phyloP scores from a whole-genome alignment of 2,888 invertebrate species.

The Tachystola acroxantha region DNA sequence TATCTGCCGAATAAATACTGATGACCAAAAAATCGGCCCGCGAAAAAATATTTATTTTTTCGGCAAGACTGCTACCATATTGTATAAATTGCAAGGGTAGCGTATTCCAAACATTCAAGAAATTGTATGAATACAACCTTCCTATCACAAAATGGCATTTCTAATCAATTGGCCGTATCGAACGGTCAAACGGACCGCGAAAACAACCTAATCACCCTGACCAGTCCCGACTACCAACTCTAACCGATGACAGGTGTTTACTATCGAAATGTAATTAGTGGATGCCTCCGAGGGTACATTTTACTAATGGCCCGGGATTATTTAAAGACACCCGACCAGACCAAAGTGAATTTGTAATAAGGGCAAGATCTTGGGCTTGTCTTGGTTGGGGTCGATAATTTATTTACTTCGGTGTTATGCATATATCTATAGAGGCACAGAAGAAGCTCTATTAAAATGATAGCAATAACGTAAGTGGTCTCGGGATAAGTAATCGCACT shows the following conservation, averaged over 20 bases:
- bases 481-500: conserved; percentile 23
- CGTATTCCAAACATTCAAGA: conserved; percentile 13
- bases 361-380: conserved; percentile 47
- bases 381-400: conserved; percentile 50
- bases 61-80: neutral
- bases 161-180: conserved; percentile 51
- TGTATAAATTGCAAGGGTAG: too few species aligned
- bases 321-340: conserved; percentile 32
- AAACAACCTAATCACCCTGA: conserved; percentile 46
- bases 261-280: conserved; percentile 59
- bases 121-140: neutral
- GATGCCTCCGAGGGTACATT: conserved; percentile 36
- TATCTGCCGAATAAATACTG: too few species aligned
- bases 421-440: too few species aligned
- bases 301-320: conserved; percentile 57
- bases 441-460: neutral
- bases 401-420: conserved; percentile 31
- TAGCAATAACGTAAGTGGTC: conserved; percentile 26
- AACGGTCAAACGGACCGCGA: conserved; percentile 47
- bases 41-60: too few species aligned
- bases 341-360: conserved; percentile 67
- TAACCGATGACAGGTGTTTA: conserved; percentile 54
- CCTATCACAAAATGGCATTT: conserved; percentile 8
- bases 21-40: too few species aligned
- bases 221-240: conserved; percentile 24